These are phyloP conservation scores for Charaxes varanes DNA, from an alignment of 1,140 invertebrate genomes.

Conservation along the genomic window DNA sequence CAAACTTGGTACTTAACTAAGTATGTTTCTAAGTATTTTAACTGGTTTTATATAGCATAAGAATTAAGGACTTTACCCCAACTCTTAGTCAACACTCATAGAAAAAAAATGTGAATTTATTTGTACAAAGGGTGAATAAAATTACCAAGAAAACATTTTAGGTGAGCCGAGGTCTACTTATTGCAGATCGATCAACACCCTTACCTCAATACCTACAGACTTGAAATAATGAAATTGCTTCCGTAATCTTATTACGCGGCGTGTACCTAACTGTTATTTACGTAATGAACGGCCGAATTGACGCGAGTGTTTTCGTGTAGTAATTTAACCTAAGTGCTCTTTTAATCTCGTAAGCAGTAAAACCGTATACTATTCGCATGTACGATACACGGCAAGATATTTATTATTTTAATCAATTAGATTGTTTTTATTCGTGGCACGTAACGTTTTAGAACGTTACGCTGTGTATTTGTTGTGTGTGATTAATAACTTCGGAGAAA, in stretches of 20 bases:
- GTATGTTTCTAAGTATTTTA: not conserved
- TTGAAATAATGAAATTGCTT: slow-evolving; percentile 55
- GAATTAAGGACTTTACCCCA: too few relatives aligned
- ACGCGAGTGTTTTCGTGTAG: slow-evolving; percentile 23
- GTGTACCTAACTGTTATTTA: slow-evolving; percentile 27
- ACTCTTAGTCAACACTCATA: too few relatives aligned
- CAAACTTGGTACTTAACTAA: not conserved
- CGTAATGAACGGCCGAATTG: slow-evolving; percentile 22
- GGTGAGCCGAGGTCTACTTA: too few relatives aligned
- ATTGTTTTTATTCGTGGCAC: slow-evolving; percentile 6
- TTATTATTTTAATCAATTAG: slow-evolving; percentile 19
- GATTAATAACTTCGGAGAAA: too few relatives aligned
- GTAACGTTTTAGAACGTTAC: not conserved
- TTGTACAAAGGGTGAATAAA: too few relatives aligned
- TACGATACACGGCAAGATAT: slow-evolving; percentile 4
- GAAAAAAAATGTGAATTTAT: too few relatives aligned
- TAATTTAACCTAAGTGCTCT: slow-evolving; percentile 27
- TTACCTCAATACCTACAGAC: slow-evolving; percentile 32
- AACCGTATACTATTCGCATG: slow-evolving; percentile 10
- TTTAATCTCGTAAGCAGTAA: slow-evolving; percentile 20
- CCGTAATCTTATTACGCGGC: slow-evolving; percentile 48
- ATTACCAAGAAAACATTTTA: too few relatives aligned
- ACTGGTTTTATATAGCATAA: too few relatives aligned
- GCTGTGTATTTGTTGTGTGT: not conserved
- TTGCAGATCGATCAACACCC: slow-evolving; percentile 45